Conservation (phyloP, 1,140 invertebrate genomes). For the Penaeus japonicus region DNA sequence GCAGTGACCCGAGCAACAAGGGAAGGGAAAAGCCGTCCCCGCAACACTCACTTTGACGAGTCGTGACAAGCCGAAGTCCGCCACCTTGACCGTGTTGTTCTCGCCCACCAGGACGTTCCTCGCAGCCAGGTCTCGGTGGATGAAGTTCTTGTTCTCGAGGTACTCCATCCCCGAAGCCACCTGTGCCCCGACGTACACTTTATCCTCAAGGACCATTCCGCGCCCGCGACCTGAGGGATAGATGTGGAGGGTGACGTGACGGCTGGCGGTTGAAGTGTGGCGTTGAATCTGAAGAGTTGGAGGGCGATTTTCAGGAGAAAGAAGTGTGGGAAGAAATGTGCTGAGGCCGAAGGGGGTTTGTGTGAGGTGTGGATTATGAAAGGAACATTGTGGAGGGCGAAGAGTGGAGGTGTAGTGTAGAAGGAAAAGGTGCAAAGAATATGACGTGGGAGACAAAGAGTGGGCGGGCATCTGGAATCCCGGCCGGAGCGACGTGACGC, state of each 20-base stretch:
- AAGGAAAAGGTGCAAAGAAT: no score
- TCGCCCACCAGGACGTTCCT: conserved; percentile 72
- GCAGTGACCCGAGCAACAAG: no score
- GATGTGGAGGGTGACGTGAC: no score
- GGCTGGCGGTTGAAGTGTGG: background rate
- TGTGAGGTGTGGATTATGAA: no score
- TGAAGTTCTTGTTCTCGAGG: conserved; percentile 35
- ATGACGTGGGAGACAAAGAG: no score
- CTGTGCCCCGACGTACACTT: conserved; percentile 74
- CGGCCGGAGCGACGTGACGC: no score
- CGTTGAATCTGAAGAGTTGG: background rate
- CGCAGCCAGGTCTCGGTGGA: conserved; percentile 70
- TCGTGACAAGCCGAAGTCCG: conserved; percentile 73
- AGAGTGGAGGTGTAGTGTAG: no score
- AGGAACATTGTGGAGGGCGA: no score
- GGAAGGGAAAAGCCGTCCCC: no score
- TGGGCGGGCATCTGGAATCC: no score
- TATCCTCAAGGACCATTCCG: conserved; percentile 60
- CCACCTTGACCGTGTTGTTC: conserved; percentile 70
- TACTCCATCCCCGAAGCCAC: conserved; percentile 71
- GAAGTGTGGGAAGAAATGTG: no score
- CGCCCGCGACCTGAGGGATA: background rate
- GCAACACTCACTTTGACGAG: conserved; percentile 59
- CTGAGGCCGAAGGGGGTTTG: no score
- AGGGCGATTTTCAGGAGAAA: background rate